These are phyloP conservation scores for Vesta saturnalis DNA, from an alignment of 2,888 invertebrate species.

Conservation along the genomic window DNA sequence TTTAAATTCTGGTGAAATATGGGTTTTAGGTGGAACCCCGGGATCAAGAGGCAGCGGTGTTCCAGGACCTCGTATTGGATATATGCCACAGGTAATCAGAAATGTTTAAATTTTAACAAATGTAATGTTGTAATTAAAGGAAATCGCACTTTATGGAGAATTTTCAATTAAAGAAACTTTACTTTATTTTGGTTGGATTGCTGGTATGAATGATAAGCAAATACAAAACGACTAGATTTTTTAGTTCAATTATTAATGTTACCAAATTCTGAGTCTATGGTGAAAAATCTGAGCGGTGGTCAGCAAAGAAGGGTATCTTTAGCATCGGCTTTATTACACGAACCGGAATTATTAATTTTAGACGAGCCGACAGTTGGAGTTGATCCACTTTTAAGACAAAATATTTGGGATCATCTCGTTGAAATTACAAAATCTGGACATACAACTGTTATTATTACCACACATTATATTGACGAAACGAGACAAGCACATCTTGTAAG, in stretches of 20 bases:
- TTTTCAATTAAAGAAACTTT: conserved; percentile 59
- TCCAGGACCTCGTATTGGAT: conserved; percentile 87
- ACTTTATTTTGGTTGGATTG: conserved; percentile 60
- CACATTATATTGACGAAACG: conserved; percentile 89
- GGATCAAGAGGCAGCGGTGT: conserved; percentile 86
- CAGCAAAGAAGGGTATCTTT: conserved; percentile 90
- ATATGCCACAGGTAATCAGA: conserved; percentile 81
- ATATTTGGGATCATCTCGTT: conserved; percentile 87
- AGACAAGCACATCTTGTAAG: conserved; percentile 83
- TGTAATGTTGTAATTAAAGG: conserved; percentile 40
- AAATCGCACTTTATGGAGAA: conserved; percentile 60
- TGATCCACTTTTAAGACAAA: conserved; percentile 70
- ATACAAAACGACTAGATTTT: conserved; percentile 47
- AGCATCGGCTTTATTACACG: conserved; percentile 87
- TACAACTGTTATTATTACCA: conserved; percentile 86
- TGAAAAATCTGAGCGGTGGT: conserved; percentile 87
- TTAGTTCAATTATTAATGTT: conserved; percentile 49
- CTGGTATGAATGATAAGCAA: conserved; percentile 53
- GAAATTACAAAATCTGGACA: conserved; percentile 78
- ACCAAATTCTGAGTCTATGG: conserved; percentile 54
- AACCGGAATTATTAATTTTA: conserved; percentile 84
- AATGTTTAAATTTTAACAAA: neutral
- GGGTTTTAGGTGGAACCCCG: conserved; percentile 85
- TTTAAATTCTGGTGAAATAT: conserved; percentile 83
- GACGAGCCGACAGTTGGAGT: conserved; percentile 8